Base-by-base conservation (phyloP, 2,113 vertebrate genomes). In the Neodon shergylaensis region DNA sequence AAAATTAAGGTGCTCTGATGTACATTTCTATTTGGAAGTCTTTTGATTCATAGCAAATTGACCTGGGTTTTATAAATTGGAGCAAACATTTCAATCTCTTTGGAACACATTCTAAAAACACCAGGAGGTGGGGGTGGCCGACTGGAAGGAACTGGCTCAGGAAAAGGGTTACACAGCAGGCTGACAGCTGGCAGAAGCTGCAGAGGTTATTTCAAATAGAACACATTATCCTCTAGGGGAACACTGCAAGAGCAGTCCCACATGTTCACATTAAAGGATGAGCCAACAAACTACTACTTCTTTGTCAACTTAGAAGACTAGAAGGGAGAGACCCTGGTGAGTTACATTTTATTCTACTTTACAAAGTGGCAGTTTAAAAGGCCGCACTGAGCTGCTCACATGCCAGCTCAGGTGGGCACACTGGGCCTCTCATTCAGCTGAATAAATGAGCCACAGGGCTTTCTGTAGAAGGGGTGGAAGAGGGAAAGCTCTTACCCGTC, bases 401-500 rank as follows among this genome's bases (percentile, higher is more conserved):
- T 77, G 92, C 95, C 83, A 85, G 26, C 93, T 93, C 14, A 86
- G 36, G 73, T 95, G 90, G 86, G 81, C 63, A 91, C 54, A 95
- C 19, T 79, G 85, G 91, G 94, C 91, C 68, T 91, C 76, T 72
- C 92, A 94, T 74, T 95, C 76, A 97, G 77, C 78, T 90, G 70
- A 93, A 93, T 96, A 92, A 97, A 96, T 96, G 83, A 65, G 66
- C 33, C 58, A 95, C 49, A 54, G 54, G 4, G 76, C 44, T 95
- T 81, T 14, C 73, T 81, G 42, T 12, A 31, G 0, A 65, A 88
- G 61, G 95, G 22, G 95, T 74, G 88, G 84, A 1, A 94, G 94
- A 95, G 82, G 72, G 66, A 95, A 97, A 65, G 66, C 21, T 97
- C 99, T 99, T 98, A 99, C 99, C 99, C 99, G 74, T 99, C 99